A percentile compares a stretch with the other conserved stretches of the same genome.
These are phyloP conservation scores for Myotis myotis DNA, from an alignment of 2,797 vertebrate species.

Conservation along the genomic window DNA sequence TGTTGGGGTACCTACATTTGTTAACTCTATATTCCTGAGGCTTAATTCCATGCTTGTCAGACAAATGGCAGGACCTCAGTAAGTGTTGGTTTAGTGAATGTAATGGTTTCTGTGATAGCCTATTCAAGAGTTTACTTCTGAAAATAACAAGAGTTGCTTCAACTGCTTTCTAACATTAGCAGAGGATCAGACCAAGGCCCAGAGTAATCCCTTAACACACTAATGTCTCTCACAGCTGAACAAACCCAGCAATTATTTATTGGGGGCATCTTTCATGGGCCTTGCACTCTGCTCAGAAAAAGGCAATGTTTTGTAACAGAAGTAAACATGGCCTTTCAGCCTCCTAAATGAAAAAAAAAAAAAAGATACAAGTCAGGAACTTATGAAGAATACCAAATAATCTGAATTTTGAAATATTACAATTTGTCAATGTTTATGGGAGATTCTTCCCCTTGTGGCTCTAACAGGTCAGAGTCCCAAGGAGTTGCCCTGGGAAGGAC, in stretches of 20 bases:
- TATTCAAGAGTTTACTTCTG: constrained; percentile 54
- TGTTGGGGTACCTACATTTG: neutral
- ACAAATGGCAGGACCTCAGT: constrained; percentile 36
- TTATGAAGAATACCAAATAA: constrained; percentile 11
- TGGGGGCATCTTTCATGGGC: neutral
- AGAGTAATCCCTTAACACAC: constrained; percentile 17
- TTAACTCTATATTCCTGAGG: constrained; percentile 33
- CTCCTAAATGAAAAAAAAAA: neutral
- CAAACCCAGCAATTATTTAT: constrained; percentile 45
- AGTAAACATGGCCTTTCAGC: constrained; percentile 31
- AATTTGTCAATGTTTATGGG: neutral
- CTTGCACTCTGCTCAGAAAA: constrained; percentile 46
- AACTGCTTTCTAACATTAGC: constrained; percentile 45
- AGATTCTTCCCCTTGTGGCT: neutral
- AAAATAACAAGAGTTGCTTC: constrained; percentile 59
- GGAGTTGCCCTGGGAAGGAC: neutral
- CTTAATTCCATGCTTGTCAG: constrained; percentile 9
- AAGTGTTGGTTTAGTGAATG: constrained; percentile 56
- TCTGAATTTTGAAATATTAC: constrained; percentile 15
- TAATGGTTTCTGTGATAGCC: constrained; percentile 18
- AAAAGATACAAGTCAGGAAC: neutral
- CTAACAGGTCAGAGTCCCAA: neutral
- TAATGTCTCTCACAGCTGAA: constrained; percentile 49
- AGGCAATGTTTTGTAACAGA: neutral
- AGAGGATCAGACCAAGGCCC: constrained; percentile 22